Conservation (phyloP, 2,797 vertebrate genomes). For the Sparus aurata region DNA sequence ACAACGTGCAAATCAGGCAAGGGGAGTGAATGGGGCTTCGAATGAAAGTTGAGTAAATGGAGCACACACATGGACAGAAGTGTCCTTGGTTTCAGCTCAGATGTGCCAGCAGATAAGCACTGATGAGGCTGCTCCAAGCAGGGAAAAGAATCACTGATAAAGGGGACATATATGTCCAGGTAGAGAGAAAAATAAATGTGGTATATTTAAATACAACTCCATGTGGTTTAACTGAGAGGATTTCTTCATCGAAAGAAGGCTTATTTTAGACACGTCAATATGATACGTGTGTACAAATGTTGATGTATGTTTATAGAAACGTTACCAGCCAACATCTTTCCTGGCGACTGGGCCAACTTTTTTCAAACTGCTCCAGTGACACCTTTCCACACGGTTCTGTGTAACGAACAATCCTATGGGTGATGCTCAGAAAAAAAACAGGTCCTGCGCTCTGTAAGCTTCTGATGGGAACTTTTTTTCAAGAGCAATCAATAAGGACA, state of each 20-base stretch:
- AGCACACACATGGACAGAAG: neutral
- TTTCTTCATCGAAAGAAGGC: too few species aligned
- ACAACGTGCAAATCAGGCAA: slow-evolving; percentile 44
- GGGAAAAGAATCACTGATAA: slow-evolving; percentile 40
- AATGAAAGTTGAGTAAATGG: slow-evolving; percentile 37
- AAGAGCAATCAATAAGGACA: neutral
- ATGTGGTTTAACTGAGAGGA: neutral
- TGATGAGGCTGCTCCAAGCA: slow-evolving; percentile 28
- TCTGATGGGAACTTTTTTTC: neutral
- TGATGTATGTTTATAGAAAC: too few species aligned
- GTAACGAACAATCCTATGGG: too few species aligned
- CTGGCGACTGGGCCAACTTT: too few species aligned
- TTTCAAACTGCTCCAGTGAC: too few species aligned
- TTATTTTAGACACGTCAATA: too few species aligned
- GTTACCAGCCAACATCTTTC: too few species aligned
- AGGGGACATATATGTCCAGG: slow-evolving; percentile 33
- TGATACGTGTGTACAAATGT: too few species aligned
- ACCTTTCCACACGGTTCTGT: too few species aligned
- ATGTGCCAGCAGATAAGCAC: slow-evolving; percentile 31
- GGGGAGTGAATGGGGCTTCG: slow-evolving; percentile 5
- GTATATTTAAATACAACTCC: neutral
- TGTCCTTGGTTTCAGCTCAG: slow-evolving; percentile 13
- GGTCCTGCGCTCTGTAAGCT: neutral
- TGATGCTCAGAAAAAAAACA: neutral
- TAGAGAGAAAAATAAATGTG: slow-evolving; percentile 12